A percentile compares a stretch with the other conserved stretches of the same genome.
These are phyloP conservation scores for Cynopterus brachyotis DNA, from an alignment of 2,113 vertebrate genomes.

Conservation along the genomic window DNA sequence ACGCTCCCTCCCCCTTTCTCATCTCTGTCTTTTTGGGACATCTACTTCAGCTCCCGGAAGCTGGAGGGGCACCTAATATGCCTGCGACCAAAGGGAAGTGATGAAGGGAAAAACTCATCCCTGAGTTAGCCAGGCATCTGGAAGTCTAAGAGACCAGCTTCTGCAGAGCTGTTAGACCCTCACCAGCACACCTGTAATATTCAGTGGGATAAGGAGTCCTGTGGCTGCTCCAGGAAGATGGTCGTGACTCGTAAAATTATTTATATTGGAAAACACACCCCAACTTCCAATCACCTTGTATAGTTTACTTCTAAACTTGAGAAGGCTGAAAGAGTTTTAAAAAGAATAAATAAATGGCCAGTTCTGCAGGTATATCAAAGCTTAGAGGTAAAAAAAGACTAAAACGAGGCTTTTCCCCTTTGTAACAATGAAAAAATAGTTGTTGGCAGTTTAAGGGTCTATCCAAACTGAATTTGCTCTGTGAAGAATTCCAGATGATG, in stretches of 20 bases:
- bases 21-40: neutral
- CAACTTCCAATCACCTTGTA: neutral
- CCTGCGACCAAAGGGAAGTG: neutral
- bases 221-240: neutral
- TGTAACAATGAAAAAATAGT: neutral
- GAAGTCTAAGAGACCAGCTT: neutral
- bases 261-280: neutral
- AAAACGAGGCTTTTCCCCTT: neutral
- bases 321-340: neutral
- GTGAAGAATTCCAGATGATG: neutral
- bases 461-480: neutral
- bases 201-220: neutral
- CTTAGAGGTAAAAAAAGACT: neutral
- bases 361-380: neutral
- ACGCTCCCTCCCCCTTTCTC: neutral
- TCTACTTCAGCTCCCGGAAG: neutral
- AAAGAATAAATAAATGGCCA: neutral
- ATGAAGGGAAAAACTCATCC: neutral
- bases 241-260: neutral
- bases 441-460: neutral
- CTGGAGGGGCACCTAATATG: neutral
- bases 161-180: neutral
- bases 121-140: neutral
- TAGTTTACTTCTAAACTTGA: neutral
- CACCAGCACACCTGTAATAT: neutral